These are phyloP conservation scores for Misgurnus anguillicaudatus DNA, from an alignment of 2,113 vertebrate species.

Conservation along the genomic window DNA sequence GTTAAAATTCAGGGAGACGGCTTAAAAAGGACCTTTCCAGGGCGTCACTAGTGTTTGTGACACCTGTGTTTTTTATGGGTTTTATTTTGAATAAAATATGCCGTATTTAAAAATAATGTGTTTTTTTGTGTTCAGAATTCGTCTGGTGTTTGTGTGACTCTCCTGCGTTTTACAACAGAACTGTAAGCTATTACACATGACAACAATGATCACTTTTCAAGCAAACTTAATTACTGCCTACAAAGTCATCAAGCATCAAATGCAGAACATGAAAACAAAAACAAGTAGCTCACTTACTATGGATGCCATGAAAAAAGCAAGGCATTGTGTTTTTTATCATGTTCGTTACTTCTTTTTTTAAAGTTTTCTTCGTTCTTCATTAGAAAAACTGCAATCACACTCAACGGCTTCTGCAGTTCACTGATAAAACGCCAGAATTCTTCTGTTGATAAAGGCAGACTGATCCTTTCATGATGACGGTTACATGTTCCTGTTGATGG, in stretches of 20 bases:
- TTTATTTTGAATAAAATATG: background rate
- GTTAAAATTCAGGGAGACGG: too few relatives aligned
- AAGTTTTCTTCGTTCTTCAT: conserved; percentile 29
- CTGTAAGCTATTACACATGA: conserved; percentile 48
- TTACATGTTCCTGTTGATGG: conserved; percentile 12
- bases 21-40: too few relatives aligned
- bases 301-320: conserved; percentile 41
- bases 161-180: conserved; percentile 33
- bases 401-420: conserved; percentile 36
- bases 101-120: background rate
- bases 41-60: too few relatives aligned
- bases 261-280: conserved; percentile 47
- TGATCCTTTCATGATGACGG: conserved; percentile 20
- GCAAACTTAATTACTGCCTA: conserved; percentile 47
- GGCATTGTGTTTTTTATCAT: background rate
- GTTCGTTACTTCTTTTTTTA: conserved; percentile 16
- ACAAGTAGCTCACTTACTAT: conserved; percentile 40
- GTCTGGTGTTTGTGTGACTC: conserved; percentile 17
- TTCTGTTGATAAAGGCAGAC: conserved; percentile 42
- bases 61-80: too few relatives aligned
- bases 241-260: conserved; percentile 38
- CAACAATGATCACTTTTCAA: conserved; percentile 46
- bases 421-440: conserved; percentile 47
- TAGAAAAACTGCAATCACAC: conserved; percentile 38
- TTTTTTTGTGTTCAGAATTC: background rate